These are phyloP conservation scores for Parascotia fuliginaria DNA, from an alignment of 2,888 invertebrate genomes.

Conservation along the genomic window DNA sequence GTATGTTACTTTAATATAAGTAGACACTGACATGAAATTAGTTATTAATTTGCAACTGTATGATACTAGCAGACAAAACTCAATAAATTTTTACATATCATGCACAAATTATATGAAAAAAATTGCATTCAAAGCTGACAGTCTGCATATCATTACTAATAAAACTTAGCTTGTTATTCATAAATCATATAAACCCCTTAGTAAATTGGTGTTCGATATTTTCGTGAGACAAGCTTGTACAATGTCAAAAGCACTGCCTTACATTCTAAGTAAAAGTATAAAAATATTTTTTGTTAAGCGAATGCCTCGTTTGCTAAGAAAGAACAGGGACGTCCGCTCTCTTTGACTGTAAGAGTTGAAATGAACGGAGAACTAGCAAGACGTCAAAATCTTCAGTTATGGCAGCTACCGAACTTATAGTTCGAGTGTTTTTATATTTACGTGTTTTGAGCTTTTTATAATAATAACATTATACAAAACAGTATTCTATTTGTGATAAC, in stretches of 20 bases:
- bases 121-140: constrained; percentile 56
- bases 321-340: constrained; percentile 58
- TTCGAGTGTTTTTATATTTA: constrained; percentile 55
- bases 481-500: constrained; percentile 60
- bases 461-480: constrained; percentile 56
- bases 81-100: constrained; percentile 72
- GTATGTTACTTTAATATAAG: constrained; percentile 37
- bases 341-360: constrained; percentile 60
- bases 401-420: constrained; percentile 61
- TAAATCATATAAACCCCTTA: constrained; percentile 35
- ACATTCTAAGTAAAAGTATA: constrained; percentile 71
- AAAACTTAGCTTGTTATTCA: constrained; percentile 46
- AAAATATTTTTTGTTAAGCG: constrained; percentile 57
- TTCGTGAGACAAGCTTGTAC: constrained; percentile 68
- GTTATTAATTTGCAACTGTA: constrained; percentile 41
- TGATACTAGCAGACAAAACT: constrained; percentile 39
- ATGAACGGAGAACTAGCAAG: constrained; percentile 48
- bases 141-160: constrained; percentile 76
- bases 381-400: constrained; percentile 47
- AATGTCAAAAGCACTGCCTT: constrained; percentile 80
- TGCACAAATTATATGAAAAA: constrained; percentile 67
- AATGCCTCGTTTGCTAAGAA: constrained; percentile 54
- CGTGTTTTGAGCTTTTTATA: constrained; percentile 80
- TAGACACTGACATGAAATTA: constrained; percentile 45
- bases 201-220: constrained; percentile 43